Base-by-base conservation (phyloP, 1,140 invertebrate species). In the Araneus ventricosus region DNA sequence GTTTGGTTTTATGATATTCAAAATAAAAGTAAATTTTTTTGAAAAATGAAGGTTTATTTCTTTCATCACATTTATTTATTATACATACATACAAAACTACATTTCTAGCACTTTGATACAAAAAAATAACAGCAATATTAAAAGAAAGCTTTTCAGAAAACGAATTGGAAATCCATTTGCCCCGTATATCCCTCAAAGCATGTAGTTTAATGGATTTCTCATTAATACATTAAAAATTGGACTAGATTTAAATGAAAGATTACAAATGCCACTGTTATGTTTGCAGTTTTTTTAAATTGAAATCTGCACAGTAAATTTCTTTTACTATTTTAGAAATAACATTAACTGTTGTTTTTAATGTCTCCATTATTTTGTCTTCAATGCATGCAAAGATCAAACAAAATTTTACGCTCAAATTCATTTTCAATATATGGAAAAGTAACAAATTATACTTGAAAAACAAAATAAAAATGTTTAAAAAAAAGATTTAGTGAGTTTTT, bases 31-130 rank as follows among this genome's bases (percentile, higher is more conserved):
- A 3, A 52, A 52, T 63, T 63, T 7, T 22, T 63, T 63, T 63
- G 22, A 63, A n/a, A 63, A 30, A 75, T 37, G 17, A 30, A 37
- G 4, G 10, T 75, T 75, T 75, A 75, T 75, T 75, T 34, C 34
- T 20, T 75, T 75, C 30, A 75, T 37, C 70, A 22, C 70, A 37
- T 75, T 20, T 34, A 17, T n/a, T 63, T 34, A 34, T 34, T 75
- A 75, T 75, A 75, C 30, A 75, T 14, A 20, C 70, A 75, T 20
- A 37, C 17, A 75, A 75, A 75, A 34, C 70, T 75, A 75, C 70
- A 75, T 75, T 75, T 75, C 70, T 75, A 75, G 30, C 70, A 75
- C 34, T 75, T 75, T 75, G 70, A 70, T 34, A 10, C 24, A 70
- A 27, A 75, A 75, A 75, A 75, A 75, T 30, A 75, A 34, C 2